These are phyloP conservation scores for Betta splendens DNA, from an alignment of 2,797 vertebrate species.

Conservation along the genomic window DNA sequence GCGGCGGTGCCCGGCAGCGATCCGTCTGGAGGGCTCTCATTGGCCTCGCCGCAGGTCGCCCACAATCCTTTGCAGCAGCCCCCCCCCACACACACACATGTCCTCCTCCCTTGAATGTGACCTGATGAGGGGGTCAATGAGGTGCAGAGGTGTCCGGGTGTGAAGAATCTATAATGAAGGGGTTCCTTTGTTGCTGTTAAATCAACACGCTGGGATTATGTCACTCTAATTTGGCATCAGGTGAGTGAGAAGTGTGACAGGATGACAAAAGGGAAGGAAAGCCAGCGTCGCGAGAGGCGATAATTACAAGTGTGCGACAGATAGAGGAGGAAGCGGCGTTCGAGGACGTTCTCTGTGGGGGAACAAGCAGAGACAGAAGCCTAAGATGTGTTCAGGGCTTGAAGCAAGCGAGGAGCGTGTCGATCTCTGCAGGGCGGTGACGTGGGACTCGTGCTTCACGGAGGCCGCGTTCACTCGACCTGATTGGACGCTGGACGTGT, in stretches of 20 bases:
- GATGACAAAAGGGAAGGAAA: conserved; percentile 20
- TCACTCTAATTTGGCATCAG: not conserved
- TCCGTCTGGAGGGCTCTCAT: conserved; percentile 73
- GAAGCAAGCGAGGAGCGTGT: not conserved
- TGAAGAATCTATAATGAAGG: not conserved
- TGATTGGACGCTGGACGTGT: too few species aligned
- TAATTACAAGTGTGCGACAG: conserved; percentile 6
- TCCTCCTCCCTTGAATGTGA: conserved; percentile 19
- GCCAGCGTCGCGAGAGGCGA: not conserved
- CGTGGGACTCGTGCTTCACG: too few species aligned
- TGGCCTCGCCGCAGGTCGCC: conserved; percentile 68
- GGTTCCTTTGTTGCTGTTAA: not conserved
- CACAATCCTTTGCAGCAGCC: conserved; percentile 63
- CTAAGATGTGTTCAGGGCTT: not conserved
- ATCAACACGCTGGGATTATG: not conserved
- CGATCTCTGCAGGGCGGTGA: not conserved
- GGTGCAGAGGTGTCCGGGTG: conserved; percentile 21
- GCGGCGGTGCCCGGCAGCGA: conserved; percentile 68
- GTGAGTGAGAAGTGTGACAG: conserved; percentile 5
- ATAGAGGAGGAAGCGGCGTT: not conserved
- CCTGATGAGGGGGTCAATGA: conserved; percentile 52
- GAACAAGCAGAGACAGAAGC: conserved; percentile 1
- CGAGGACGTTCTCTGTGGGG: not conserved
- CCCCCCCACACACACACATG: not conserved
- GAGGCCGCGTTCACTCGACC: not conserved